Evolutionary conservation across 92 coral and sea anemone species (phyloP), one percentile per base, ranked within the genome.

Genomic region (Phenganax subtilis): DNA sequence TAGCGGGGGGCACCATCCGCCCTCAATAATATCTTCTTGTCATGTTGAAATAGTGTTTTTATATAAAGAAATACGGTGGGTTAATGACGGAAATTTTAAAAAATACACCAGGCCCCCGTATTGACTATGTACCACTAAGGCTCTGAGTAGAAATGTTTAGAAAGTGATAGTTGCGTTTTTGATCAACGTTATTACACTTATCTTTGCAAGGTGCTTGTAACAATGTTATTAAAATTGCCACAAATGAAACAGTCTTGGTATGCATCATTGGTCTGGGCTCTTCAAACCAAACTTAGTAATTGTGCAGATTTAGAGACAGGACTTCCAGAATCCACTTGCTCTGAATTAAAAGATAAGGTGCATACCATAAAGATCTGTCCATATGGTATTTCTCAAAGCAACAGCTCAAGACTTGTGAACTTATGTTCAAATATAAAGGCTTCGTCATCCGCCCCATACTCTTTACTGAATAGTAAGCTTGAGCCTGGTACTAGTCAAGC

Each of bases 381-480:
- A 2, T 30, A 17, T 27, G 14, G 54, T 68, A 68, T 68, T 29
- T 68, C 73, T 68, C 53, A 68, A 30, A 68, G 53, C 9, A 68
- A 68, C 47, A 8, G 47, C 31, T 12, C 54, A 28, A 68, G 73
- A 68, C 73, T 68, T 37, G 73, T 12, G 6, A 73, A 73, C 54
- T 20, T 53, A n/a, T 53, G 58, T 53, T 51, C 55, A 28, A 57
- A 7, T 55, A 14, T 59, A 44, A 76, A 44, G 51, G 8, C 8
- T 28, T 30, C 0, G 9, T 57, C 69, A 12, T 9, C 67, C 15
- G 27, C 70, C 12, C 51, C 57, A 6, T 31, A 57, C 44, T 12
- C 55, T 64, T 57, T 76, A n/a, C 52, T 76, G 29, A 64, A 68
- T 57, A 31, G 65, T 60, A 76, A 58, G 14, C 9, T 76, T 12